phyloP scores from a whole-genome alignment of 2,888 invertebrate genomes.

The Habroteleia sp. region DNA sequence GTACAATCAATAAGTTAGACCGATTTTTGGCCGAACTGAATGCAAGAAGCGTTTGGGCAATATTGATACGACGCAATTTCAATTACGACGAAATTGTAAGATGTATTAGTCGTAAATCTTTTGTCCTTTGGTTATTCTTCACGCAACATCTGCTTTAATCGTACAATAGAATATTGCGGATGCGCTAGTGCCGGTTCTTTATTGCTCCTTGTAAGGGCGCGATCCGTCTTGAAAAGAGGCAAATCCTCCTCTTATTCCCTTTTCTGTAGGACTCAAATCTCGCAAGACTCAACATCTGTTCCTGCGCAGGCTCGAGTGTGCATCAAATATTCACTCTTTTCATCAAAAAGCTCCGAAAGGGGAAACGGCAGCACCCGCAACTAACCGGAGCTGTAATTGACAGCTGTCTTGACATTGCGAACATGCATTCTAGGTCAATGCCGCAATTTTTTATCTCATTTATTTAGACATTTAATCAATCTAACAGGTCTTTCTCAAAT shows the following conservation, averaged over 20 bases:
- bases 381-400: conserved; percentile 35
- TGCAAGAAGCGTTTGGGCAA: conserved; percentile 9
- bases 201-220: conserved; percentile 36
- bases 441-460: conserved; percentile 37
- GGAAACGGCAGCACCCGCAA: conserved; percentile 12
- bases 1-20: conserved; percentile 14
- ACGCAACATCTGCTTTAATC: conserved; percentile 59
- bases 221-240: conserved; percentile 34
- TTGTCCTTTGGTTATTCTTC: conserved; percentile 36
- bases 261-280: conserved; percentile 21
- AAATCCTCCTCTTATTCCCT: not conserved
- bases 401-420: conserved; percentile 33
- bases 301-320: conserved; percentile 11
- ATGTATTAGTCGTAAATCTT: conserved; percentile 6
- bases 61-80: conserved; percentile 20
- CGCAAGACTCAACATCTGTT: conserved; percentile 43
- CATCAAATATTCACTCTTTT: conserved; percentile 11
- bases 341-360: conserved; percentile 19
- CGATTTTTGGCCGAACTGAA: not conserved
- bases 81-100: conserved; percentile 11
- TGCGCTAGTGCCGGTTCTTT: conserved; percentile 54
- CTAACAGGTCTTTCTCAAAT: too few species aligned
- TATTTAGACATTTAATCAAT: conserved; percentile 6
- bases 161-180: conserved; percentile 50
- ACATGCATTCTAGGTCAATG: conserved; percentile 39